Base-by-base conservation (phyloP, 1,140 invertebrate species). In the Zaprionus lachaisei region DNA sequence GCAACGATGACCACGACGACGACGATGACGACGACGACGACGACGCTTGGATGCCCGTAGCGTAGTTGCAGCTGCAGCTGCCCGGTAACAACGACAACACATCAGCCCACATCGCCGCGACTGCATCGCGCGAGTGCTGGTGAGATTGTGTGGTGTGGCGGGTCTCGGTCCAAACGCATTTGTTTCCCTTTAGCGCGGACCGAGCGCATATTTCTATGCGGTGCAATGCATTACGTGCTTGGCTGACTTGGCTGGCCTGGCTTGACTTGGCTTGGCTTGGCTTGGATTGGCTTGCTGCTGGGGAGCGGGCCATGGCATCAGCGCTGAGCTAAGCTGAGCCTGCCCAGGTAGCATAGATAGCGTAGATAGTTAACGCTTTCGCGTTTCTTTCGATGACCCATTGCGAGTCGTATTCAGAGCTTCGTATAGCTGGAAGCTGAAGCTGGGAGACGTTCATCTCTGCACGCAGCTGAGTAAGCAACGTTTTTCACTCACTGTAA, bases 101-200 rank as follows among this genome's bases (percentile, higher is more conserved):
- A 89, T 89, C 84, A 89, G 84, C 81, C 81, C 31, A 34, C 31
- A 34, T 34, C 81, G 85, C 83, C 71, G 69, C 77, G 54, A 58
- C 47, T 74, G 80, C 31, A 34, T 34, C 31, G 31, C 83, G 84
- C 83, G 84, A 77, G 55, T 90, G 81, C 85, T 89, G 84, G 81
- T 84, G 81, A 70, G 81, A 70, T 89, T 83, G 79, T 90, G 70
- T 87, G 84, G 81, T 90, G 85, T 90, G 87, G 81, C 84, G 84
- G 84, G 85, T 89, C 85, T 89, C 84, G 84, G 84, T 89, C 84
- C 84, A 79, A 90, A 89, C 84, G 84, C 84, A 81, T 89, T 81
- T 89, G 84, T 76, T 89, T 89, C 84, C 84, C 84, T 89, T 89
- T 89, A 89, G 84, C 84, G 84, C 87, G 84, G 84, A 89, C 84